Evolutionary conservation across 2,797 vertebrate species (phyloP).

Genomic region (Thripadectes ignobilis): DNA sequence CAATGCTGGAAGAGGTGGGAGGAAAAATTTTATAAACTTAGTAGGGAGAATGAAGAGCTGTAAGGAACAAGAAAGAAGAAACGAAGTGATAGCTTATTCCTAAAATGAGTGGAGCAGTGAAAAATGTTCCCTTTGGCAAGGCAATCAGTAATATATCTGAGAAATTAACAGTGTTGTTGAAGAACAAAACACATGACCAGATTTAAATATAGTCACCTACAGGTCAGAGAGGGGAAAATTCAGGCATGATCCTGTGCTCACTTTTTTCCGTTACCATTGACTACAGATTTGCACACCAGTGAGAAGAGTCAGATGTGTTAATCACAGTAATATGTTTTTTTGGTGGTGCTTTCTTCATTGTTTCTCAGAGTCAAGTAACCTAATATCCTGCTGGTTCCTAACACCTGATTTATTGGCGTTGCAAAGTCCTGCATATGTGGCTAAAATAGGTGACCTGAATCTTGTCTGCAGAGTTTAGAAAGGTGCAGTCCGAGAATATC

Average conservation of each 20-base stretch:
- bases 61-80: background rate
- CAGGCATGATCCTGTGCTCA: background rate
- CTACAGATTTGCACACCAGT: background rate
- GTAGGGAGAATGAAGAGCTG: background rate
- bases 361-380: background rate
- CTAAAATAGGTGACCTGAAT: conserved; percentile 52
- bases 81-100: background rate
- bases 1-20: background rate
- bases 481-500: conserved; percentile 30
- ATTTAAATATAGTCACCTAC: background rate
- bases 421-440: background rate
- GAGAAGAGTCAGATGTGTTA: background rate
- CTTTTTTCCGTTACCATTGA: background rate
- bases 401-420: background rate
- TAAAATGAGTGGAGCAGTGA: background rate
- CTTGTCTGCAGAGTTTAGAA: conserved; percentile 55
- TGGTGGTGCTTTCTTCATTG: background rate
- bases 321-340: background rate
- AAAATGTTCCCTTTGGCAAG: background rate
- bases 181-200: background rate
- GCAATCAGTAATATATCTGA: background rate
- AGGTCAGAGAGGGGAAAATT: background rate
- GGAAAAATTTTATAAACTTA: background rate
- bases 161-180: background rate
- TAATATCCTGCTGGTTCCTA: background rate